Evolutionary conservation across 2,888 invertebrate genomes (phyloP), one percentile per base, ranked within the genome.

Genomic region (Amphipyra berbera): DNA sequence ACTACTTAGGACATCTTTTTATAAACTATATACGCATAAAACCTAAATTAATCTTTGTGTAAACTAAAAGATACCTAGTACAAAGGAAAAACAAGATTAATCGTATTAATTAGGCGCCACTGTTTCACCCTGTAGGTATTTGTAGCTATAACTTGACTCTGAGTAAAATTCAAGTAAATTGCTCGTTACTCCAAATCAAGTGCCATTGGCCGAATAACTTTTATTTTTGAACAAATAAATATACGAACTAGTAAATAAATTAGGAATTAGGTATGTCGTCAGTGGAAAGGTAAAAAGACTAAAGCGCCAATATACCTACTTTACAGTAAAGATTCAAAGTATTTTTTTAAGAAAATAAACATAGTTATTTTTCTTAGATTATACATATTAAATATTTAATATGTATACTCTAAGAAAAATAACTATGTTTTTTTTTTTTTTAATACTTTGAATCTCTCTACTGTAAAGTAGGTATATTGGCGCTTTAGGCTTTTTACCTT

Each of bases 51-150:
- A 58, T 54, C 33, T 59, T 67, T 35, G n/a, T 60, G 30, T 21
- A 47, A 7, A 21, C 48, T 37, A 42, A 42, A 55, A 60, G 38
- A 50, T 56, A 74, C 47, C 52, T 13, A 48, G 46, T 47, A 61
- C 59, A 53, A 42, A 64, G 72, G 67, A 79, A 77, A 75, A 79
- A 77, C 73, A 77, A 71, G 76, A 76, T 76, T 82, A 84, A 83
- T 84, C 66, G 74, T 64, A 81, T 83, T 83, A 85, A 83, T 85
- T 83, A 79, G 69, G 72, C 73, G 66, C 60, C 59, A 79, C 70
- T 73, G 72, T 76, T 73, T 70, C 68, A 77, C 70, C 64, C 73
- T 71, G 61, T 63, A 71, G 68, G 72, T 76, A 81, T 80, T 64
- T 60, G 65, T 35, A 53, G 61, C 67, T 70, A 74, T 78, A 82